Evolutionary conservation across 2,888 invertebrate genomes (phyloP), one percentile per base, ranked within the genome.

Genomic region (Synanthedon tipuliformis): DNA sequence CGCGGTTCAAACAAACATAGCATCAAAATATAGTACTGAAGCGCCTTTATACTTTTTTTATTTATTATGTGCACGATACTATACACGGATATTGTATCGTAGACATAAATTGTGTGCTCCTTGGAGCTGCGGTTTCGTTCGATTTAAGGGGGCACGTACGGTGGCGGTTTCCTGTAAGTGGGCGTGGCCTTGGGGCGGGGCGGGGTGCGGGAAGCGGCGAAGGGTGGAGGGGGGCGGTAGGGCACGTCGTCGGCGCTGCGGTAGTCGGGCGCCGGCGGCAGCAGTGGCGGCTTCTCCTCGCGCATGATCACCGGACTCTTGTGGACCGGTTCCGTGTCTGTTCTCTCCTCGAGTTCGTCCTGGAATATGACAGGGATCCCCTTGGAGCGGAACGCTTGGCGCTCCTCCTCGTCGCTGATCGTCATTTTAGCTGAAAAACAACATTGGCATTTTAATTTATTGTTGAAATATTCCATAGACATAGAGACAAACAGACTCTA

Each of bases 341-440:
- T 95, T 65, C 96, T 94, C 69, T 97, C 97, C 64, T 98, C 97
- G 49, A 98, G 88, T 77, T 99, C 99, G 77, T 99, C 98, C 79
- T 95, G 95, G 83, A 98, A 98, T 70, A 99, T 98, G 45, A 98
- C 97, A 0, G 99, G 98, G 66, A 97, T 96, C 52, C 90, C 90
- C 75, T 94, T 94, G 64, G 93, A 94, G 51, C 94, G 91, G 86
- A 95, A 94, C 59, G 93, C 93, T 72, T 93, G 93, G 15, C 94
- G 89, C 63, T 95, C 95, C 68, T 95, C 95, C 68, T 95, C 94
- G 69, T 92, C 92, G 40, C 92, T 91, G 58, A 83, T 78, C 65
- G 78, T 92, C 91, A 79, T 93, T 91, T 87, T 87, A 23, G 96
- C 96, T 68, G 92, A 1, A 66, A 70, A 8, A 50, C 12, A 18